phyloP scores from a whole-genome alignment of 2,113 vertebrate species.

The Trinectes maculatus region DNA sequence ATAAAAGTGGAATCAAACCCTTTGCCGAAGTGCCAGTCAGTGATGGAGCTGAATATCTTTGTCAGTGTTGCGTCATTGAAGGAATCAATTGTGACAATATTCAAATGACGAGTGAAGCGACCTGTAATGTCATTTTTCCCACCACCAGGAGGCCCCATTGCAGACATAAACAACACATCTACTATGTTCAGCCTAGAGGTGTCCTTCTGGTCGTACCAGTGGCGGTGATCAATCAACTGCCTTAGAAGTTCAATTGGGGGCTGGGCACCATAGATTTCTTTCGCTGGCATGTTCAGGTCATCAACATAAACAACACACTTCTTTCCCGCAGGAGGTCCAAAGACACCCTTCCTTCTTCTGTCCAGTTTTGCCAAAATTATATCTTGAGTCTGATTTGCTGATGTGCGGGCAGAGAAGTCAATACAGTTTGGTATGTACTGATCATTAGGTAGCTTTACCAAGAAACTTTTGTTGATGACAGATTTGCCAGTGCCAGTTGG shows the following conservation, averaged over 20 bases:
- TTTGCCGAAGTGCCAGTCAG: constrained; percentile 91
- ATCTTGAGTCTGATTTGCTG: constrained; percentile 92
- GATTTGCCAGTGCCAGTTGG: constrained; percentile 97
- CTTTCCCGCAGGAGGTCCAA: constrained; percentile 88
- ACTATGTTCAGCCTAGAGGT: constrained; percentile 82
- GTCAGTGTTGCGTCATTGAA: constrained; percentile 89
- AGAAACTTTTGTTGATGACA: constrained; percentile 89
- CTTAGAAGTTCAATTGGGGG: constrained; percentile 92
- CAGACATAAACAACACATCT: constrained; percentile 87
- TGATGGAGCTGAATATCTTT: constrained; percentile 90
- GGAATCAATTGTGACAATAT: constrained; percentile 86
- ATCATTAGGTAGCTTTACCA: constrained; percentile 87
- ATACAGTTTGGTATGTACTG: constrained; percentile 87
- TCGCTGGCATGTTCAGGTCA: constrained; percentile 96
- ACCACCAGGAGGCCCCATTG: constrained; percentile 94
- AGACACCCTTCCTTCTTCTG: constrained; percentile 88
- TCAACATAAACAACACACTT: constrained; percentile 92
- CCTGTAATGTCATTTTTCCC: constrained; percentile 92
- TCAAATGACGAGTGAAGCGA: constrained; percentile 92
- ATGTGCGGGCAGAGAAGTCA: constrained; percentile 93
- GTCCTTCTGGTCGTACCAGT: constrained; percentile 95
- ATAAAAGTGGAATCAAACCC: constrained; percentile 87
- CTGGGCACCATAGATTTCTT: constrained; percentile 92
- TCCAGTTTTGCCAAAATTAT: constrained; percentile 94
- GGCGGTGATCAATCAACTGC: constrained; percentile 90